Evolutionary conservation across 2,797 vertebrate genomes (phyloP).

Genomic region (Bryconaethiops microstoma): DNA sequence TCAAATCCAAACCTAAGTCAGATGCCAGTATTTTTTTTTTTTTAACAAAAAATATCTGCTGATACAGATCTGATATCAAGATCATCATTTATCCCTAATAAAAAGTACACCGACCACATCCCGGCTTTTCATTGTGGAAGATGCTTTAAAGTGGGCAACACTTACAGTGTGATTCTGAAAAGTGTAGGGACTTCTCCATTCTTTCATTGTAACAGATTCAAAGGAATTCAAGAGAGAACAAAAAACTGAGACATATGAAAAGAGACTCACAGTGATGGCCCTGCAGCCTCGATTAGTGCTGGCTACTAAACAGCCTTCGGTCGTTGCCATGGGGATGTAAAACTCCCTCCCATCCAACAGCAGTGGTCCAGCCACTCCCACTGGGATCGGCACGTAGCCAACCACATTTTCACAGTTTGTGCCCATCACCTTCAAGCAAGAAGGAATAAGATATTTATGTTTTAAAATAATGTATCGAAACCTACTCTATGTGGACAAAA

Average conservation of each 20-base stretch:
- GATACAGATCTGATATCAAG: too few species aligned
- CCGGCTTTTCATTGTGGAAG: too few species aligned
- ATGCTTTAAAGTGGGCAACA: too few species aligned
- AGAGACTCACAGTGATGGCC: conserved; percentile 89
- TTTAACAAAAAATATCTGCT: too few species aligned
- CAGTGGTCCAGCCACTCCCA: conserved; percentile 92
- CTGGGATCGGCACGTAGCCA: conserved; percentile 94
- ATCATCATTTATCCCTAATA: too few species aligned
- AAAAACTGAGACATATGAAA: neutral
- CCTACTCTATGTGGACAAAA: too few species aligned
- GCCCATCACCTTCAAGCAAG: conserved; percentile 86
- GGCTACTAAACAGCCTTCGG: conserved; percentile 96
- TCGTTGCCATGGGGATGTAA: conserved; percentile 96
- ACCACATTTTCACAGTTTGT: conserved; percentile 97
- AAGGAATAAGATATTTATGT: conserved; percentile 63
- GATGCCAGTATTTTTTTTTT: too few species aligned
- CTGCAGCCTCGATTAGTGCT: conserved; percentile 97
- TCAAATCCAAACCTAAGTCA: too few species aligned
- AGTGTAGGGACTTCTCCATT: too few species aligned
- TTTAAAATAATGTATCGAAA: conserved; percentile 63
- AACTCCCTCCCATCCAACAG: conserved; percentile 90
- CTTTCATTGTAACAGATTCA: too few species aligned
- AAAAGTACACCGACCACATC: too few species aligned
- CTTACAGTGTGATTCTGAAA: neutral
- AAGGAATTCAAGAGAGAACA: neutral